phyloP scores from a whole-genome alignment of 2,888 invertebrate genomes.

The Plagodis dolabraria region DNA sequence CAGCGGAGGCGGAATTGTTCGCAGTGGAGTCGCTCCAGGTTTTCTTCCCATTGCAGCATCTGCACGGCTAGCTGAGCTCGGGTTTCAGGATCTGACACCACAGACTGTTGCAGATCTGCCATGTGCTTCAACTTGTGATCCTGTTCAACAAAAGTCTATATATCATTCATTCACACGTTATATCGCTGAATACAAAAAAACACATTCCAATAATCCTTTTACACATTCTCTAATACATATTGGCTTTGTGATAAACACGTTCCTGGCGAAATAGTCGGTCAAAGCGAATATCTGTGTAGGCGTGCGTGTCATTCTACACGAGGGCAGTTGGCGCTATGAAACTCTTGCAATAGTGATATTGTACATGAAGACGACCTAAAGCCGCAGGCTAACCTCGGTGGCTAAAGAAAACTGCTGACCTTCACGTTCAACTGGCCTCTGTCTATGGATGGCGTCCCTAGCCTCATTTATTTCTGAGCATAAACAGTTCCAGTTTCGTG shows the following conservation, averaged over 20 bases:
- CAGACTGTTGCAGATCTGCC: conserved; percentile 99
- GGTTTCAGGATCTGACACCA: conserved; percentile 96
- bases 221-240: conserved; percentile 18
- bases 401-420: conserved; percentile 32
- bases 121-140: conserved; percentile 98
- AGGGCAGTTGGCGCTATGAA: conserved; percentile 10
- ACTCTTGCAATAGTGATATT: conserved; percentile 25
- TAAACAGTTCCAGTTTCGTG: conserved; percentile 20
- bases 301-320: conserved; percentile 18
- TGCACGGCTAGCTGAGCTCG: conserved; percentile 96
- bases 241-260: conserved; percentile 21
- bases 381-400: conserved; percentile 26
- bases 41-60: conserved; percentile 98
- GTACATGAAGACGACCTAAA: conserved; percentile 19
- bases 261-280: conserved; percentile 14
- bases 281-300: conserved; percentile 25
- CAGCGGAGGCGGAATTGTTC: conserved; percentile 98
- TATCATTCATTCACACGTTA: neutral
- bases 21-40: conserved; percentile 97
- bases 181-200: too few relatives aligned
- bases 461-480: conserved; percentile 27
- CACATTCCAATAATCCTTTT: conserved; percentile 19
- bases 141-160: conserved; percentile 73
- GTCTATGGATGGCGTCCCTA: conserved; percentile 32
- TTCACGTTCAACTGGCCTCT: conserved; percentile 29